These are phyloP conservation scores for Phalacrocorax carbo DNA, from an alignment of 2,113 vertebrate species.

Conservation along the genomic window DNA sequence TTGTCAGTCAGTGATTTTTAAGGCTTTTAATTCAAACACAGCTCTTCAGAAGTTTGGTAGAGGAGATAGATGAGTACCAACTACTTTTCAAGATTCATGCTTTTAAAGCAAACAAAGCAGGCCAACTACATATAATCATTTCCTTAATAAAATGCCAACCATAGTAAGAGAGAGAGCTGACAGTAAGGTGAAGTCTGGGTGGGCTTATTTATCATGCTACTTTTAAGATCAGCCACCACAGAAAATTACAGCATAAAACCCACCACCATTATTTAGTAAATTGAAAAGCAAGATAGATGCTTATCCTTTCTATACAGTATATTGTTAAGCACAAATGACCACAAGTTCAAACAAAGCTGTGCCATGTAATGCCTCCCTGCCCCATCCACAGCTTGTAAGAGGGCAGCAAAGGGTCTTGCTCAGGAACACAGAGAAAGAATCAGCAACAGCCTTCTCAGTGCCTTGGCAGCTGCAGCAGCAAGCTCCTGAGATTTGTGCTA, in stretches of 20 bases:
- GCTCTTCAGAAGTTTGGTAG: background rate
- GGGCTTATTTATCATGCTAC: background rate
- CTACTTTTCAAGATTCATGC: background rate
- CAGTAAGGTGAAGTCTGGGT: background rate
- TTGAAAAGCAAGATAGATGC: background rate
- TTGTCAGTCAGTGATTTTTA: background rate
- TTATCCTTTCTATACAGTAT: background rate
- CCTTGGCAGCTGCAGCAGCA: background rate
- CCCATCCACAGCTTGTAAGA: background rate
- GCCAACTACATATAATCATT: background rate
- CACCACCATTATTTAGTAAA: background rate
- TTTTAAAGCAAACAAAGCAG: background rate
- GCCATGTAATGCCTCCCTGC: background rate
- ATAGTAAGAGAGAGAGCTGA: background rate
- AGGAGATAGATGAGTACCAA: background rate
- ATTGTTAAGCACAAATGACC: background rate
- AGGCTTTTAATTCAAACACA: background rate
- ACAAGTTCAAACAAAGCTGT: background rate
- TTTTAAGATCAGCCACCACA: background rate
- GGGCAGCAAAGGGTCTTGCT: background rate
- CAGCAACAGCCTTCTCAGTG: background rate
- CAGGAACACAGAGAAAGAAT: background rate
- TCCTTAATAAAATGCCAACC: background rate
- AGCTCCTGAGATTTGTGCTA: background rate
- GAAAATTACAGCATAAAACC: background rate